A percentile compares a stretch with the other conserved stretches of the same genome.
phyloP scores from a whole-genome alignment of 2,888 invertebrate genomes.

The Gymnoscelis rufifasciata region DNA sequence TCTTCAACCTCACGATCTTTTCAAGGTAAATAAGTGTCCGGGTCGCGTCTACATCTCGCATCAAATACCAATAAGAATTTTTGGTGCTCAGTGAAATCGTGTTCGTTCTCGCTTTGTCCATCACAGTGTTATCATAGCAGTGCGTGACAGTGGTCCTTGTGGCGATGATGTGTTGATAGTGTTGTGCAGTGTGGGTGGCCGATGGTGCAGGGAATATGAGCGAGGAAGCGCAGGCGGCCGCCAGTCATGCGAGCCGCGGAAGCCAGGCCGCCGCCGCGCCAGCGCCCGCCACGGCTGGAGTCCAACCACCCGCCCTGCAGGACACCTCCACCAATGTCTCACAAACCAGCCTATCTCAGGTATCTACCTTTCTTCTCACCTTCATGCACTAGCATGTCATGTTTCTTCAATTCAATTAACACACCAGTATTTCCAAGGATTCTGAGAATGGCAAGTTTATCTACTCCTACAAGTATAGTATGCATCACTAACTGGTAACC shows the following conservation, averaged over 20 bases:
- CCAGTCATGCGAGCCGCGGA: slow-evolving; percentile 33
- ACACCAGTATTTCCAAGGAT: too few relatives aligned
- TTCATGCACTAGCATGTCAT: too few relatives aligned
- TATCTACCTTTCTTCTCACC: too few relatives aligned
- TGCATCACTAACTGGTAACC: too few relatives aligned
- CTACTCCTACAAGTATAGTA: too few relatives aligned
- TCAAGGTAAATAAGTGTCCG: slow-evolving; percentile 32
- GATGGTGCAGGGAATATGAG: slow-evolving; percentile 49
- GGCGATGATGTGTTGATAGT: slow-evolving; percentile 17
- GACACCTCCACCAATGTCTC: slow-evolving; percentile 54
- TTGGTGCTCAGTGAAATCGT: slow-evolving; percentile 18
- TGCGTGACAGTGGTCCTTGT: neutral
- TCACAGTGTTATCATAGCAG: slow-evolving; percentile 8
- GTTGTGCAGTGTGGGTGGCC: slow-evolving; percentile 15
- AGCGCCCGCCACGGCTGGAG: slow-evolving; percentile 16
- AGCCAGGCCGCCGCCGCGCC: slow-evolving; percentile 32
- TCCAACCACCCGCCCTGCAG: slow-evolving; percentile 27
- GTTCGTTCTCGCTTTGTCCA: slow-evolving; percentile 28
- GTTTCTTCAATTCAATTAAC: too few relatives aligned
- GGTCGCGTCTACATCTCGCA: slow-evolving; percentile 33
- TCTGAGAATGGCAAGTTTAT: too few relatives aligned
- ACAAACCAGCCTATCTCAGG: slow-evolving; percentile 53
- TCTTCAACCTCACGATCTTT: slow-evolving; percentile 41
- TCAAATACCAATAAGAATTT: slow-evolving; percentile 34
- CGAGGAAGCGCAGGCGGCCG: slow-evolving; percentile 66